Percentiles rank a stretch among this genome's conserved stretches.
phyloP scores from a whole-genome alignment of 1,140 invertebrate genomes.

The Trypoxylus dichotomus region DNA sequence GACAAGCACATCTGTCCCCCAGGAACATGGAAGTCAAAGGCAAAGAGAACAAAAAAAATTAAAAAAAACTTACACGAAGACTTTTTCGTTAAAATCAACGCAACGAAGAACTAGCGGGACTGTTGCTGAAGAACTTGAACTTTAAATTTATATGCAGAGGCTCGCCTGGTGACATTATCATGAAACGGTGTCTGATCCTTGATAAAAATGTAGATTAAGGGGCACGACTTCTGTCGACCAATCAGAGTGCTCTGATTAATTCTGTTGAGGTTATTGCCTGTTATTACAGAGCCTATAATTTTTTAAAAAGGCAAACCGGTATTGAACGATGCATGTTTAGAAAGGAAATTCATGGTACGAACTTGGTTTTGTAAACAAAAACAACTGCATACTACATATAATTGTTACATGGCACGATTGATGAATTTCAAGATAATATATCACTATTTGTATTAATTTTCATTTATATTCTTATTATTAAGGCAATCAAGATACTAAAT shows the following conservation, averaged over 20 bases:
- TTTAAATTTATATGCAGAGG: background rate
- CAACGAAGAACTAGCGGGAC: background rate
- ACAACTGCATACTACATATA: no score
- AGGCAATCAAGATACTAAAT: no score
- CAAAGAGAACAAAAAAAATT: background rate
- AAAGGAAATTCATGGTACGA: background rate
- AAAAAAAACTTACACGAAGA: background rate
- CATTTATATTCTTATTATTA: no score
- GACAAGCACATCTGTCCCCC: background rate
- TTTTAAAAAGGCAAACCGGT: background rate
- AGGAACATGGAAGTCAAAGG: background rate
- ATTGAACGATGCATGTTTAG: background rate
- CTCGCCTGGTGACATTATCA: background rate
- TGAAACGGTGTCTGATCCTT: background rate
- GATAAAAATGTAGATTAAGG: conserved; percentile 17
- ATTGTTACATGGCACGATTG: no score
- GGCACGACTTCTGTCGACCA: background rate
- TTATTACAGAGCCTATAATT: background rate
- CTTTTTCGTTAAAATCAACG: background rate
- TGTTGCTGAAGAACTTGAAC: background rate
- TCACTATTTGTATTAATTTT: no score
- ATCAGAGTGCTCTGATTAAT: background rate
- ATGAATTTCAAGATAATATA: no score
- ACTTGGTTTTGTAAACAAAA: background rate
- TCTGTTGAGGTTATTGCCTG: background rate